Conservation (phyloP, 2,113 vertebrate species). For the Lasiurus cinereus region DNA sequence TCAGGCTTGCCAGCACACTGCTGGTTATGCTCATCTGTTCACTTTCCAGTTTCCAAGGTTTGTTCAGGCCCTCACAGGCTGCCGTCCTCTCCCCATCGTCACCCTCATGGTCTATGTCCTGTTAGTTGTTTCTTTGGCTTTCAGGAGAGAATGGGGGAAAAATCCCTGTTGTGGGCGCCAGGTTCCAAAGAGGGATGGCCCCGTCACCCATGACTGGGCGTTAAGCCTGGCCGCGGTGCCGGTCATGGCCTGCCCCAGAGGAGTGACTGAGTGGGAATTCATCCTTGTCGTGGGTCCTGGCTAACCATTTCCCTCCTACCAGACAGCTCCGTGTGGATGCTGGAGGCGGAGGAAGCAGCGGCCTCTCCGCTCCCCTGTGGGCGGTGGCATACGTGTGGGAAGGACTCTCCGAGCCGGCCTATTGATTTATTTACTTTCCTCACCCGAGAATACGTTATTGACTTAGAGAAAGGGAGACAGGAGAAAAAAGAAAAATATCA, state of each 20-base stretch:
- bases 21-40: no score
- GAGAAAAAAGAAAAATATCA: no score
- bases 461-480: no score
- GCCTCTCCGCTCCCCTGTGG: background rate
- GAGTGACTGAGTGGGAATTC: fast-evolving
- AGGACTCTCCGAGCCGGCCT: background rate
- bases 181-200: no score
- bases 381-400: fast-evolving
- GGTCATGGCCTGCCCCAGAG: fast-evolving
- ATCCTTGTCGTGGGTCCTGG: no score
- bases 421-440: no score
- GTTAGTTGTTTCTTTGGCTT: background rate
- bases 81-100: background rate
- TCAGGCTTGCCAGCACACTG: background rate
- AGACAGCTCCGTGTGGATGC: background rate
- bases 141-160: background rate
- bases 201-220: background rate
- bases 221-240: fast-evolving
- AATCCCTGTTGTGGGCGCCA: no score
- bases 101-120: background rate
- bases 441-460: no score
- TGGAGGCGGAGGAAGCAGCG: background rate
- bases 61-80: fast-evolving
- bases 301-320: fast-evolving
- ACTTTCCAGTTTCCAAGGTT: background rate